These are phyloP conservation scores for Paraescarpia echinospica DNA, from an alignment of 1,140 invertebrate species.

Conservation along the genomic window DNA sequence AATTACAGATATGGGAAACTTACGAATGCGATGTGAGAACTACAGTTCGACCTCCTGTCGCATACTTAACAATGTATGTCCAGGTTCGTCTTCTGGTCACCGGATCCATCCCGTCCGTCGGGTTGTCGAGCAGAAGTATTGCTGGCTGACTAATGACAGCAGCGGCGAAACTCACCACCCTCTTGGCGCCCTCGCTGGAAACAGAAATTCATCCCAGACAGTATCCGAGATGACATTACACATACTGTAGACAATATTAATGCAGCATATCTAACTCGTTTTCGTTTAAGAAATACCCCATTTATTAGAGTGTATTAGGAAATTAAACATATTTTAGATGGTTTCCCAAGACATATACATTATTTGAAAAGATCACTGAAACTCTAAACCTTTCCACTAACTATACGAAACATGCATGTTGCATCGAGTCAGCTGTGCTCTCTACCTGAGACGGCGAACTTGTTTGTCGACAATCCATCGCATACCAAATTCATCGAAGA, in stretches of 20 bases:
- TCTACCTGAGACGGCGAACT: not conserved
- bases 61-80: conserved; percentile 36
- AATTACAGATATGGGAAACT: too few species aligned
- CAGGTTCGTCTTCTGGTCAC: conserved; percentile 54
- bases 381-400: too few species aligned
- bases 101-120: conserved; percentile 61
- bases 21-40: not conserved
- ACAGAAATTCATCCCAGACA: not conserved
- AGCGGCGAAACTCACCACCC: not conserved
- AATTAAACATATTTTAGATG: too few species aligned
- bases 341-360: too few species aligned
- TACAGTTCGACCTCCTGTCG: not conserved
- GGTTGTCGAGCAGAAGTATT: conserved; percentile 54
- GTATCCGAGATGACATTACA: too few species aligned
- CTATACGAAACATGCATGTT: too few species aligned
- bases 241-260: too few species aligned
- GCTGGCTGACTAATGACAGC: not conserved
- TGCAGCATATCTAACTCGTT: too few species aligned
- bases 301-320: too few species aligned
- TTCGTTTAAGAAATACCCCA: too few species aligned
- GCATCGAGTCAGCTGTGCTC: too few species aligned
- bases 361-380: too few species aligned
- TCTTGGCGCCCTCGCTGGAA: not conserved
- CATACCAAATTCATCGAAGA: not conserved
- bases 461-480: not conserved